Evolutionary conservation across 2,888 invertebrate species (phyloP).

Genomic region (Tipula vernalis): DNA sequence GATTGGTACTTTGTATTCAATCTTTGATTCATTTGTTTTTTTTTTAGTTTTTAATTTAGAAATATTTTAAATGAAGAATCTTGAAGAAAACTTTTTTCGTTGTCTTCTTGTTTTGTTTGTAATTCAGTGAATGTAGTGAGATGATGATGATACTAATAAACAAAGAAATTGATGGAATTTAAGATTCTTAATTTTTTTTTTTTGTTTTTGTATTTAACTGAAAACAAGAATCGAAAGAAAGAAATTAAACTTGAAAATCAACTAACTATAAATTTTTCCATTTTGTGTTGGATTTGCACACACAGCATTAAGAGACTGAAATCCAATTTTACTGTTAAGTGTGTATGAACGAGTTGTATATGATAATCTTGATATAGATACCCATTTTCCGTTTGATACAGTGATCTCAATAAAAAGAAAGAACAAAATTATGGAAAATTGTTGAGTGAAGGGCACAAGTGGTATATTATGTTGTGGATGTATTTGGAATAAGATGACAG

Average conservation of each 20-base stretch:
- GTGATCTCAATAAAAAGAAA: neutral
- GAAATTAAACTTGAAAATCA: neutral
- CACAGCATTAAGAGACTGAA: neutral
- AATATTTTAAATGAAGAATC: neutral
- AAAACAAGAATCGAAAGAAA: neutral
- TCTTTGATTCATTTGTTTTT: neutral
- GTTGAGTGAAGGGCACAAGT: neutral
- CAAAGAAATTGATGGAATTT: neutral
- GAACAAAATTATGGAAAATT: neutral
- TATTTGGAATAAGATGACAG: no score
- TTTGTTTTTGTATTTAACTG: neutral
- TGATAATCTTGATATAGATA: neutral
- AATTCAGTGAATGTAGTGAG: neutral
- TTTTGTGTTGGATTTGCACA: neutral
- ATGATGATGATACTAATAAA: neutral
- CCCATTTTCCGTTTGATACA: neutral
- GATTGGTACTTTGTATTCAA: neutral
- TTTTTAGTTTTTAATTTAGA: neutral
- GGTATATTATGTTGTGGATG: neutral
- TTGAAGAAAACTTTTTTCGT: neutral
- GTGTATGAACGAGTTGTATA: neutral
- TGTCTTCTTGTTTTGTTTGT: neutral
- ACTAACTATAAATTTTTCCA: neutral
- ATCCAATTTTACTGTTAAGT: neutral
- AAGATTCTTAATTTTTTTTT: neutral